Evolutionary conservation across 2,888 invertebrate genomes (phyloP).

Genomic region (Meta bourneti): DNA sequence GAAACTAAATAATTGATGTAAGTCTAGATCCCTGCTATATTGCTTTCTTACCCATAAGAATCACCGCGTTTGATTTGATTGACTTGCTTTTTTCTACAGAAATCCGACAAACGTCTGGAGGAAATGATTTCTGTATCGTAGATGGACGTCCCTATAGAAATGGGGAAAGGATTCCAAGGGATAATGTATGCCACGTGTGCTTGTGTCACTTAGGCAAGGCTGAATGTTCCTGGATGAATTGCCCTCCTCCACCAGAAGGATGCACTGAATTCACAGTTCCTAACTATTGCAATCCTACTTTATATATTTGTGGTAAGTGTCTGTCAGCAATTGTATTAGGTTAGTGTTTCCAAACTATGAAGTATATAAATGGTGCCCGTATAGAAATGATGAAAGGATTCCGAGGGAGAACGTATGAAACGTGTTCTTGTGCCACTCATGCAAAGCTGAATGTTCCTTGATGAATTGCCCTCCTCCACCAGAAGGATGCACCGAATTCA

Average conservation of each 20-base stretch:
- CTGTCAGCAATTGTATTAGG: background rate
- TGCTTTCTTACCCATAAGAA: no score
- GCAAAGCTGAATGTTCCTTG: conserved; percentile 79
- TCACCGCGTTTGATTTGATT: no score
- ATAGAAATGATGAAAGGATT: conserved; percentile 77
- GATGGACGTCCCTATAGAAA: conserved; percentile 75
- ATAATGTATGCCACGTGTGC: conserved; percentile 79
- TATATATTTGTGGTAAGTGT: conserved; percentile 79
- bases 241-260: conserved; percentile 79
- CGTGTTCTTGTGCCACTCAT: conserved; percentile 78
- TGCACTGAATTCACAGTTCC: conserved; percentile 78
- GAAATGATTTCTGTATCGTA: conserved; percentile 80
- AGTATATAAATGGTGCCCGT: conserved; percentile 75
- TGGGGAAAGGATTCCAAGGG: conserved; percentile 77
- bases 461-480: conserved; percentile 79
- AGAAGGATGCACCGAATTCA: conserved; percentile 78
- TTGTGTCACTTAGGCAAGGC: conserved; percentile 78
- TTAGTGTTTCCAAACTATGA: no score
- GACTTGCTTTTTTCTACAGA: background rate
- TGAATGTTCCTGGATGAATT: conserved; percentile 79
- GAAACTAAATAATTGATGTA: no score
- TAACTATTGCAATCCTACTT: conserved; percentile 79
- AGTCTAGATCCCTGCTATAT: no score
- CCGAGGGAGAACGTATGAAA: conserved; percentile 78
- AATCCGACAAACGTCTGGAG: conserved; percentile 29